Percentiles rank a stretch among this genome's conserved stretches.
These are phyloP conservation scores for Lysandra bellargus DNA, from an alignment of 2,888 invertebrate genomes.

Conservation along the genomic window DNA sequence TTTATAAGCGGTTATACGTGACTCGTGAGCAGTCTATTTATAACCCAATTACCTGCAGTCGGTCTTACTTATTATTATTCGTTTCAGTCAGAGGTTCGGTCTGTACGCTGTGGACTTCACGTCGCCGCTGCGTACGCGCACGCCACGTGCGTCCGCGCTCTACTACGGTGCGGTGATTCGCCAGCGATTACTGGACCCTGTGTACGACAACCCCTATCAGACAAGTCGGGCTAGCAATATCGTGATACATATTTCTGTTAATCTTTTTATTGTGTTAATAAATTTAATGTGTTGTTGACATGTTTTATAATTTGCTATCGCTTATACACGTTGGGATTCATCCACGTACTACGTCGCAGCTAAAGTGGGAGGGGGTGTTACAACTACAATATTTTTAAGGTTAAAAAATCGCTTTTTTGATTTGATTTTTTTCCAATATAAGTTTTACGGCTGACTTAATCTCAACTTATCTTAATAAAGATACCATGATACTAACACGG, in stretches of 20 bases:
- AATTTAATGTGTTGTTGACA: background rate
- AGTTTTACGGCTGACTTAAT: too few relatives aligned
- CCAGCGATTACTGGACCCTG: background rate
- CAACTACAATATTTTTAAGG: too few relatives aligned
- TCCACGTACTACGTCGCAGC: too few relatives aligned
- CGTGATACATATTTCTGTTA: background rate
- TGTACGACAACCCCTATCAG: background rate
- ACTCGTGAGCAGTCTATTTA: too few relatives aligned
- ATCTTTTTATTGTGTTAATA: background rate
- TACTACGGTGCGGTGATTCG: constrained; percentile 13
- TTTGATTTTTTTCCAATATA: too few relatives aligned
- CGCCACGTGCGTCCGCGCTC: constrained; percentile 27
- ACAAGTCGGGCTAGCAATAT: background rate
- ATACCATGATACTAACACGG: too few relatives aligned
- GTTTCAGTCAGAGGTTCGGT: constrained; percentile 79
- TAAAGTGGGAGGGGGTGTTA: too few relatives aligned
- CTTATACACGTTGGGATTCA: too few relatives aligned
- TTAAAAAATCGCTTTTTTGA: too few relatives aligned
- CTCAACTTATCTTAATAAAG: too few relatives aligned
- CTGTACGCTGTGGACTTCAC: constrained; percentile 82
- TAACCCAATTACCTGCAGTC: background rate
- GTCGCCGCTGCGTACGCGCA: constrained; percentile 72
- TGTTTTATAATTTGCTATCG: too few relatives aligned
- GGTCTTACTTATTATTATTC: background rate
- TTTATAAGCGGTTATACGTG: too few relatives aligned